These are phyloP conservation scores for Volucella inanis DNA, from an alignment of 2,888 invertebrate genomes.

Conservation along the genomic window DNA sequence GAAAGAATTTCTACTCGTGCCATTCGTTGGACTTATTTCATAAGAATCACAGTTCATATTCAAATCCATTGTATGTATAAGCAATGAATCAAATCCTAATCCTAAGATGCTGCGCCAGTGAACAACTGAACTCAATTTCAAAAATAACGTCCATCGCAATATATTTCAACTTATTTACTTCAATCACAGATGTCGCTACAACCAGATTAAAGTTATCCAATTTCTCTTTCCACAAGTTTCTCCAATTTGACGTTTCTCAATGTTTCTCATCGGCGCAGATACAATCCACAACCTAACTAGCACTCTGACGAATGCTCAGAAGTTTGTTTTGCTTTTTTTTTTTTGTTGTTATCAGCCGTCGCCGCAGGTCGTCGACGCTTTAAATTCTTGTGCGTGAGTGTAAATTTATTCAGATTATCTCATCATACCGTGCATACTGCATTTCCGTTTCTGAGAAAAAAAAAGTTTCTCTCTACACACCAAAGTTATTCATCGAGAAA, in stretches of 20 bases:
- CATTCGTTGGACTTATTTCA: no score
- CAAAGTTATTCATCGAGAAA: constrained; percentile 6
- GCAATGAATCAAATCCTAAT: no score
- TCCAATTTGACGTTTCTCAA: constrained; percentile 51
- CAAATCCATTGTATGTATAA: no score
- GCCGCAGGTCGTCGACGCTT: constrained; percentile 45
- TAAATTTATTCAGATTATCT: constrained; percentile 28
- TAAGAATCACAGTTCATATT: no score
- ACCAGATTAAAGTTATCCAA: constrained; percentile 3
- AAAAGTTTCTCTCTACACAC: background rate
- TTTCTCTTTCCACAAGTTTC: constrained; percentile 35
- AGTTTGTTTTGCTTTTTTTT: constrained; percentile 66
- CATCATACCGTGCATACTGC: background rate
- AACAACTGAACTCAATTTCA: background rate
- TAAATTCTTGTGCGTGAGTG: constrained; percentile 28
- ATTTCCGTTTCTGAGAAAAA: background rate
- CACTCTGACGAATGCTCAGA: constrained; percentile 5
- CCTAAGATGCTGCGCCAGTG: no score
- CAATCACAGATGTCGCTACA: constrained; percentile 30
- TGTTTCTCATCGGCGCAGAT: background rate
- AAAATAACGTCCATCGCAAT: constrained; percentile 16
- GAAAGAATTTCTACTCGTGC: no score
- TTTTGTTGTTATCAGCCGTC: constrained; percentile 65
- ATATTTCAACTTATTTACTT: background rate
- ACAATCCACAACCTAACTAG: constrained; percentile 33